These are phyloP conservation scores for Tachina lurida DNA, from an alignment of 2,888 invertebrate species.

Conservation along the genomic window DNA sequence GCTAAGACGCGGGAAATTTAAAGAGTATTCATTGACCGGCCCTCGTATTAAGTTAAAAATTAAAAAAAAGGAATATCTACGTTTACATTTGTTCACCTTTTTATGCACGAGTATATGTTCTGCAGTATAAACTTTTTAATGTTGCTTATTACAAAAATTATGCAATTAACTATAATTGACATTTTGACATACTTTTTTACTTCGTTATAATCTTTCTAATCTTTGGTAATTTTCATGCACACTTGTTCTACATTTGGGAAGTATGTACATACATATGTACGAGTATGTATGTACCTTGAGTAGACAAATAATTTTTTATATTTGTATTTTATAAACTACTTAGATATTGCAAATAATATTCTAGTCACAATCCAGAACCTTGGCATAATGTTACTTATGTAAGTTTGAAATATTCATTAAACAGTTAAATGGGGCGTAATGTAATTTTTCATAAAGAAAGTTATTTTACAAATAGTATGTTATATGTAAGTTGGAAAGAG, in stretches of 20 bases:
- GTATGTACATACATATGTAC: background rate
- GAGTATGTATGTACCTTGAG: background rate
- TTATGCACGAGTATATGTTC: background rate
- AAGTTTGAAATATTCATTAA: slow-evolving; percentile 23
- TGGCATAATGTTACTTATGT: slow-evolving; percentile 17
- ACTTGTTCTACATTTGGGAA: slow-evolving; percentile 25
- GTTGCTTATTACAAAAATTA: slow-evolving; percentile 11
- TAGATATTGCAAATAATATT: slow-evolving; percentile 39
- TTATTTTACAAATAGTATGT: background rate
- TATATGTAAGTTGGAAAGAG: no score
- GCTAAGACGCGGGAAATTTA: no score
- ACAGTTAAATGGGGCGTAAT: background rate
- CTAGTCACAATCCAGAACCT: background rate
- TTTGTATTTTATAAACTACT: background rate
- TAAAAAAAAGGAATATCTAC: background rate
- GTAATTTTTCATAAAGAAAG: background rate
- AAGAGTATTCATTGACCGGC: background rate
- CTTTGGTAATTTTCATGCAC: slow-evolving; percentile 19
- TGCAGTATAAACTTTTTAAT: slow-evolving; percentile 29
- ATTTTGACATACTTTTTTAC: slow-evolving; percentile 58
- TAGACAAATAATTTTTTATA: background rate
- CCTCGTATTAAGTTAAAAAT: background rate
- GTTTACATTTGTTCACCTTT: background rate
- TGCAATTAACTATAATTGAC: slow-evolving; percentile 51
- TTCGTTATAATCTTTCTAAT: slow-evolving; percentile 19